These are phyloP conservation scores for Petaurus breviceps DNA, from an alignment of 2,113 vertebrate species.

Conservation along the genomic window DNA sequence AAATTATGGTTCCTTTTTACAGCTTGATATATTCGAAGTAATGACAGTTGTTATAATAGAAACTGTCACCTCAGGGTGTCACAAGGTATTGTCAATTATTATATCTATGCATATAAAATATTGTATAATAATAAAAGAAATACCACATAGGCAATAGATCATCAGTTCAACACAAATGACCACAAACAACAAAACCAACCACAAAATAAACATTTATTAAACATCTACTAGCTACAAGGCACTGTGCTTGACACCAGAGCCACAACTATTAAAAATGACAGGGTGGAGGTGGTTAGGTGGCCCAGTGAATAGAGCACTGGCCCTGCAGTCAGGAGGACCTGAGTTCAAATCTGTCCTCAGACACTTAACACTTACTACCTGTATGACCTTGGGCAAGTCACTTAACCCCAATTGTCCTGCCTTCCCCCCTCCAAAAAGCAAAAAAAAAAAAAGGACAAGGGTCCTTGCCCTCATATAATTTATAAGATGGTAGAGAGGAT, in stretches of 20 bases:
- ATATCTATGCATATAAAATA: not conserved
- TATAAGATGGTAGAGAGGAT: not conserved
- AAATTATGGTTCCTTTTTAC: slow-evolving; percentile 62
- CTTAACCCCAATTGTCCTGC: no score
- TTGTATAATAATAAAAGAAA: not conserved
- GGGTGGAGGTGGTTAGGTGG: no score
- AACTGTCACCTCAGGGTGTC: slow-evolving; percentile 61
- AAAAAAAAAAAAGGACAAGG: no score
- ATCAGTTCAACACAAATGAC: not conserved
- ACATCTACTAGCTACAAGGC: not conserved
- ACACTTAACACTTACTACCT: no score
- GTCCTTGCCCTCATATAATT: not conserved
- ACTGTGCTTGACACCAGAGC: not conserved
- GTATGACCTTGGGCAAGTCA: no score
- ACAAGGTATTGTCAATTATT: slow-evolving; percentile 47
- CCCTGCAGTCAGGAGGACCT: no score
- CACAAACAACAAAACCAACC: not conserved
- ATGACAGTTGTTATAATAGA: slow-evolving; percentile 41
- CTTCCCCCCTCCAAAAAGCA: no score
- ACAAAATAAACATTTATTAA: not conserved
- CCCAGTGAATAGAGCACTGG: no score
- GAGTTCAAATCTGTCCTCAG: no score
- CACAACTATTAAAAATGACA: not conserved
- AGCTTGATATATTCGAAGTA: slow-evolving; percentile 38
- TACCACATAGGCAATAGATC: not conserved